A percentile compares a stretch with the other conserved stretches of the same genome.
Evolutionary conservation across 2,113 vertebrate genomes (phyloP).

Genomic region (Nestor notabilis): DNA sequence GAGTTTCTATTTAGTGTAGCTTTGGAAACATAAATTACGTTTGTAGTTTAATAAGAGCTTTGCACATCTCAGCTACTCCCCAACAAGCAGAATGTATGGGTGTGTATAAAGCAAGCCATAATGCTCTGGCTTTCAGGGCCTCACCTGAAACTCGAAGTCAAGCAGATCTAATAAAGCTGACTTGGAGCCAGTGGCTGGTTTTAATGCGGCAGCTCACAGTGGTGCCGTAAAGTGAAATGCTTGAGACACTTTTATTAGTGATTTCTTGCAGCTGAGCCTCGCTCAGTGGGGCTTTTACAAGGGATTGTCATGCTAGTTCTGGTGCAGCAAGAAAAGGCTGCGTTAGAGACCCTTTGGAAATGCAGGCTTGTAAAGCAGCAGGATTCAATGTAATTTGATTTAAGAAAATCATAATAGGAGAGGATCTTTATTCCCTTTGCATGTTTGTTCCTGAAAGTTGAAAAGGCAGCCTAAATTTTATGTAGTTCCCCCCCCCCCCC

Average conservation of each 20-base stretch:
- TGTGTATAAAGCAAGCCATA: background rate
- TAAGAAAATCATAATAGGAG: conserved; percentile 47
- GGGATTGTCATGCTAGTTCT: conserved; percentile 61
- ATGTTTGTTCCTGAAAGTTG: conserved; percentile 46
- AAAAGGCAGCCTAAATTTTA: conserved; percentile 17
- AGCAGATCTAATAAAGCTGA: conserved; percentile 70
- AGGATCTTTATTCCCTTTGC: conserved; percentile 49
- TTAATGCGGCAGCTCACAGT: conserved; percentile 69
- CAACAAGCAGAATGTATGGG: background rate
- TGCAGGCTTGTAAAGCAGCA: conserved; percentile 60
- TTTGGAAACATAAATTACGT: background rate
- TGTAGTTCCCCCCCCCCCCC: background rate
- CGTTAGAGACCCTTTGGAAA: conserved; percentile 60
- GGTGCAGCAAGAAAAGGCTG: conserved; percentile 63
- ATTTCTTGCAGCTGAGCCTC: conserved; percentile 80
- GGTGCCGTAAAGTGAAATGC: conserved; percentile 75
- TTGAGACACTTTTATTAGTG: conserved; percentile 79
- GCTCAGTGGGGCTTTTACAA: conserved; percentile 73
- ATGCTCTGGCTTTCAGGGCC: background rate
- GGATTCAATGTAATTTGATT: conserved; percentile 66
- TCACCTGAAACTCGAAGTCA: conserved; percentile 72
- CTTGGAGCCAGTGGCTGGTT: conserved; percentile 65
- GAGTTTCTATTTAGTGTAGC: background rate
- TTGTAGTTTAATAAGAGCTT: background rate
- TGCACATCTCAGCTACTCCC: background rate